phyloP scores from a whole-genome alignment of 2,888 invertebrate genomes.

The Seira ritae region DNA sequence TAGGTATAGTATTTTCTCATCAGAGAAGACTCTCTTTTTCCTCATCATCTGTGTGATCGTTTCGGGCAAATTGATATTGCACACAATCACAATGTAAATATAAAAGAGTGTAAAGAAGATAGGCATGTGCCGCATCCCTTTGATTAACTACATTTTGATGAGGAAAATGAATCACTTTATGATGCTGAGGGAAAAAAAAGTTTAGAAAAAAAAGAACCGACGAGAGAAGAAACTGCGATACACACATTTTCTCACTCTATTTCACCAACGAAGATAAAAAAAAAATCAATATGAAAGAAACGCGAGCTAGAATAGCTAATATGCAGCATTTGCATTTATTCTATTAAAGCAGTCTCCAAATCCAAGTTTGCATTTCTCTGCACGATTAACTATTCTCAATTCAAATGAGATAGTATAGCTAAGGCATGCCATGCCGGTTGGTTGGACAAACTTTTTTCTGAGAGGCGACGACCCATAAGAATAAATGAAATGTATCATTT shows the following conservation, averaged over 20 bases:
- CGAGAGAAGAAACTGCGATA: too few relatives aligned
- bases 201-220: background rate
- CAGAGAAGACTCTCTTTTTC: background rate
- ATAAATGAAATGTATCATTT: constrained; percentile 10
- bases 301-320: too few relatives aligned
- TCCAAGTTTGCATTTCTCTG: background rate
- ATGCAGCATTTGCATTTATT: background rate
- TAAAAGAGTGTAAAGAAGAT: background rate
- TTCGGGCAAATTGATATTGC: constrained; percentile 14
- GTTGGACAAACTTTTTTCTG: background rate
- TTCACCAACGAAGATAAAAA: too few relatives aligned
- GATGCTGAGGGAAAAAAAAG: background rate
- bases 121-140: background rate
- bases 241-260: too few relatives aligned
- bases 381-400: background rate
- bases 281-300: too few relatives aligned
- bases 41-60: background rate
- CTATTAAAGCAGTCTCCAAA: background rate
- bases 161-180: background rate
- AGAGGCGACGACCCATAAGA: constrained; percentile 3
- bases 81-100: background rate
- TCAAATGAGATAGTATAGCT: too few relatives aligned
- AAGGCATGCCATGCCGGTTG: too few relatives aligned
- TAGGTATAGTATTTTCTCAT: background rate
- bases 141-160: constrained; percentile 5